phyloP scores from a whole-genome alignment of 2,888 invertebrate species.

The Drosophila paranaensis region DNA sequence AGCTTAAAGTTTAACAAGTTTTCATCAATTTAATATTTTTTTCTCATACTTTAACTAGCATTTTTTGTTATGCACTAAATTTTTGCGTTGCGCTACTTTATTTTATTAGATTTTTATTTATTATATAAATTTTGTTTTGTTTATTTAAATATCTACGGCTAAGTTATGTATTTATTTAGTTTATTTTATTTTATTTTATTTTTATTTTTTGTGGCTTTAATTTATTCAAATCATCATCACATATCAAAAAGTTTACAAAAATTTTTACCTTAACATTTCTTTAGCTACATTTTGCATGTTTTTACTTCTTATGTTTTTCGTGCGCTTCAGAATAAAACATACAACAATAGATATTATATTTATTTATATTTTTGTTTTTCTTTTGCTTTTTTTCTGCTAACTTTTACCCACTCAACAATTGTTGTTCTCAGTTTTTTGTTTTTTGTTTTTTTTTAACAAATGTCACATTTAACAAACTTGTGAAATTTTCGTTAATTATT shows the following conservation, averaged over 20 bases:
- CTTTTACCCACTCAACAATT: constrained; percentile 55
- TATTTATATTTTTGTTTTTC: constrained; percentile 22
- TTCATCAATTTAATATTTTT: constrained; percentile 17
- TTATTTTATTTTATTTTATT: constrained; percentile 1
- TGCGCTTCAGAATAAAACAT: constrained; percentile 76
- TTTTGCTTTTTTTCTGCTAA: constrained; percentile 22
- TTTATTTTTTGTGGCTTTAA: constrained; percentile 56
- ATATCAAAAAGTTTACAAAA: constrained; percentile 82
- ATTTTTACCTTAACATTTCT: constrained; percentile 50
- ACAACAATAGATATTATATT: constrained; percentile 67
- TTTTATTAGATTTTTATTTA: constrained; percentile 28
- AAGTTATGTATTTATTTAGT: constrained; percentile 41
- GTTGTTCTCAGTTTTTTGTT: constrained; percentile 18
- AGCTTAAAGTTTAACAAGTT: constrained; percentile 63
- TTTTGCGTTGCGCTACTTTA: constrained; percentile 64
- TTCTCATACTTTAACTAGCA: constrained; percentile 46
- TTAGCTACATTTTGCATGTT: constrained; percentile 65
- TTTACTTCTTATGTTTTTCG: constrained; percentile 45
- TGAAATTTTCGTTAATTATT: constrained; percentile 15
- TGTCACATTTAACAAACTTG: constrained; percentile 67
- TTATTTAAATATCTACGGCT: constrained; percentile 71
- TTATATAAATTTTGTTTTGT: constrained; percentile 34
- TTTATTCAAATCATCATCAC: constrained; percentile 83
- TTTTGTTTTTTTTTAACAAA: constrained; percentile 48
- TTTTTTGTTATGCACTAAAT: constrained; percentile 50